A percentile compares a stretch with the other conserved stretches of the same genome.
phyloP scores from a whole-genome alignment of 2,888 invertebrate genomes.

The Ochlodes sylvanus region DNA sequence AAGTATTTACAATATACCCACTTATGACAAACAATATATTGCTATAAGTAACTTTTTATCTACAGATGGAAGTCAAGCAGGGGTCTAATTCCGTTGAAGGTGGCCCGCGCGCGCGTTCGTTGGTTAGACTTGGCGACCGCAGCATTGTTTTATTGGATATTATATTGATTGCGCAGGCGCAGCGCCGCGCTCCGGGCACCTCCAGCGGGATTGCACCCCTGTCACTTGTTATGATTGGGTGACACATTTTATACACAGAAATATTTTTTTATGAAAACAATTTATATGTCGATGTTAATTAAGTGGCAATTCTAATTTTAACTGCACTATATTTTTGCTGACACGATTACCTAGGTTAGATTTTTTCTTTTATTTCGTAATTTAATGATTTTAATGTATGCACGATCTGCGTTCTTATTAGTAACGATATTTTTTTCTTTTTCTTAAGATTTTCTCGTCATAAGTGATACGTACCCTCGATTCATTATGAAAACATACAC shows the following conservation, averaged over 20 bases:
- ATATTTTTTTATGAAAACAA: slow-evolving; percentile 82
- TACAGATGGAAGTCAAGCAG: slow-evolving; percentile 69
- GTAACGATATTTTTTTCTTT: slow-evolving; percentile 64
- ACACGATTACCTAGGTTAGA: slow-evolving; percentile 81
- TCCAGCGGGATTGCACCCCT: slow-evolving; percentile 61
- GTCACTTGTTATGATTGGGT: slow-evolving; percentile 77
- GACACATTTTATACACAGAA: slow-evolving; percentile 83
- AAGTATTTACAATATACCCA: slow-evolving; percentile 83
- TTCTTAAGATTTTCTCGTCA: slow-evolving; percentile 59
- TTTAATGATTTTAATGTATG: slow-evolving; percentile 81
- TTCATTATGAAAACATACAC: slow-evolving; percentile 53
- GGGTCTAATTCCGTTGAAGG: slow-evolving; percentile 61
- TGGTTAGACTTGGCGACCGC: slow-evolving; percentile 29
- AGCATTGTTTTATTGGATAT: too few species aligned
- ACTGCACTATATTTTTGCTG: slow-evolving; percentile 84
- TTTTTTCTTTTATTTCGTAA: slow-evolving; percentile 69
- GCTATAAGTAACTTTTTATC: slow-evolving; percentile 79
- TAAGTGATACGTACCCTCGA: slow-evolving; percentile 60
- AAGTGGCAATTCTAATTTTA: slow-evolving; percentile 82
- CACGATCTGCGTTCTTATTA: slow-evolving; percentile 83
- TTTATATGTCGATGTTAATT: slow-evolving; percentile 82
- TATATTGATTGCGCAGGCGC: slow-evolving; percentile 19
- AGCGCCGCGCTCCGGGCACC: slow-evolving; percentile 39
- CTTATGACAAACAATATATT: slow-evolving; percentile 77
- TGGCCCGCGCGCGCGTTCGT: slow-evolving; percentile 7